phyloP scores from a whole-genome alignment of 2,113 vertebrate species.

The Piaya cayana region DNA sequence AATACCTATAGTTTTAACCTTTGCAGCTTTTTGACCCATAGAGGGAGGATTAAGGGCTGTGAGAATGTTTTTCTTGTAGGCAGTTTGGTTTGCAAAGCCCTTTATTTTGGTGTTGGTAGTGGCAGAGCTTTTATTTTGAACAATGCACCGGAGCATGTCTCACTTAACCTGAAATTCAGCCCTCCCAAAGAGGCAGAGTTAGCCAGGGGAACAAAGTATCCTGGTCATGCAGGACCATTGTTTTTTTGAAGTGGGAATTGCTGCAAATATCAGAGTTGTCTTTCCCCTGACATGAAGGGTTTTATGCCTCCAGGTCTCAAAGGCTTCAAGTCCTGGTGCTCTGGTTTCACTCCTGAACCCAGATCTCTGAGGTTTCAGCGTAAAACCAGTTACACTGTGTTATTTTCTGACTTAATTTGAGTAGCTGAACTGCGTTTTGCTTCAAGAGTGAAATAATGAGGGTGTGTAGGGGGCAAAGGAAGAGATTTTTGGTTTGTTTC shows the following conservation, averaged over 20 bases:
- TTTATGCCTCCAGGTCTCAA: neutral
- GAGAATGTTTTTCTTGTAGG: accelerated
- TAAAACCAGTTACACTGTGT: neutral
- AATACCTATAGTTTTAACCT: neutral
- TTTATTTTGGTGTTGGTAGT: neutral
- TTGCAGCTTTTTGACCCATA: neutral
- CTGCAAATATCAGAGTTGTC: neutral
- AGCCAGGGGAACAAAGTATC: neutral
- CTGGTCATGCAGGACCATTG: neutral
- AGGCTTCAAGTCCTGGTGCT: neutral
- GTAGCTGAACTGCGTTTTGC: neutral
- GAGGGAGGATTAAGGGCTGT: neutral
- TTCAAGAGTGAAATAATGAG: neutral
- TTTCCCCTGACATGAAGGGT: neutral
- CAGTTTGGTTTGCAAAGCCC: neutral
- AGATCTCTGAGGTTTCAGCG: neutral
- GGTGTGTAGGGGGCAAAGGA: neutral
- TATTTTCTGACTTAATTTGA: neutral
- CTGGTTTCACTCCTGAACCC: neutral
- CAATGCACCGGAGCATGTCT: neutral
- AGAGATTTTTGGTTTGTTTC: neutral
- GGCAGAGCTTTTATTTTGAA: neutral
- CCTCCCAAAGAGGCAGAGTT: neutral
- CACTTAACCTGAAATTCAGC: accelerated
- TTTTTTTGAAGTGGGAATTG: neutral